A percentile compares a stretch with the other conserved stretches of the same genome.
Evolutionary conservation across 1,140 invertebrate genomes (phyloP).

Genomic region (Anastrepha ludens): DNA sequence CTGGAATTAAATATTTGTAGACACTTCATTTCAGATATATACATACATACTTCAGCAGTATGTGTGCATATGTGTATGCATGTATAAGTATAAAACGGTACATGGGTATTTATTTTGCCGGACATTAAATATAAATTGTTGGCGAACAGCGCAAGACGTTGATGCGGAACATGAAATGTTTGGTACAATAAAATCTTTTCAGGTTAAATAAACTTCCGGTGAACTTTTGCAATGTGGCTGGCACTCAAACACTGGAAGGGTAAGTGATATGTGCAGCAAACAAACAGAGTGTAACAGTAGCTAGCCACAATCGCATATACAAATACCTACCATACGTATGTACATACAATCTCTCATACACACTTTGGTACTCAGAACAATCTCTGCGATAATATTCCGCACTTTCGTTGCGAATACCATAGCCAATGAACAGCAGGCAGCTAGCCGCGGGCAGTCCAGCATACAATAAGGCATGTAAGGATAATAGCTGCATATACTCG

Average conservation of each 20-base stretch:
- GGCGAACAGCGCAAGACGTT: background rate
- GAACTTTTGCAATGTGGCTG: background rate
- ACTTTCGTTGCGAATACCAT: constrained; percentile 27
- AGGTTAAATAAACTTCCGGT: constrained; percentile 36
- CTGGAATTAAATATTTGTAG: too few relatives aligned
- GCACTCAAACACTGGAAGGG: background rate
- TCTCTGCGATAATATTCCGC: background rate
- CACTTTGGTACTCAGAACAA: background rate
- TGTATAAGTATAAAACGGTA: background rate
- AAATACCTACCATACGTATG: background rate
- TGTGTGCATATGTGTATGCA: background rate
- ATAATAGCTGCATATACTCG: background rate
- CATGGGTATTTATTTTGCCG: background rate
- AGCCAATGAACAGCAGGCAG: background rate
- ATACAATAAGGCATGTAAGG: constrained; percentile 28
- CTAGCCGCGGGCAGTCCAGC: background rate
- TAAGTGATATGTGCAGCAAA: constrained; percentile 9
- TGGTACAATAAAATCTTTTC: constrained; percentile 39
- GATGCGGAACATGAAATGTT: constrained; percentile 43
- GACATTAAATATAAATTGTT: constrained; percentile 39
- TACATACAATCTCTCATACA: background rate
- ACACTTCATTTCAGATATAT: too few relatives aligned
- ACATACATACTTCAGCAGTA: too few relatives aligned
- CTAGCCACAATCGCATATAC: background rate
- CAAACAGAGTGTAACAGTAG: constrained; percentile 23